Conservation (phyloP, 2,888 invertebrate species). For the Cerceris ruficornis region DNA sequence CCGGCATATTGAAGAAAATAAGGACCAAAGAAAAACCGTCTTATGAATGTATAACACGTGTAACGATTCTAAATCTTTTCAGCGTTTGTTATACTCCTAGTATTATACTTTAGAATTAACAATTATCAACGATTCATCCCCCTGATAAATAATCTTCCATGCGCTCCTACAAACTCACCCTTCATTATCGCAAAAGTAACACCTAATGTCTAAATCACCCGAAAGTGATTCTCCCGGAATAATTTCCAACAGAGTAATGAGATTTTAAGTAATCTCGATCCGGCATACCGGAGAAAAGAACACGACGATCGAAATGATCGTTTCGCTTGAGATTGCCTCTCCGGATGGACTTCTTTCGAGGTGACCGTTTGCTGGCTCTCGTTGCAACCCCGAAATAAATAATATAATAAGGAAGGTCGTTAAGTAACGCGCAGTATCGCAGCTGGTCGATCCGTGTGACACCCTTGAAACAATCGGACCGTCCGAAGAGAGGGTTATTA, state of each 20-base stretch:
- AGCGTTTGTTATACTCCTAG: no score
- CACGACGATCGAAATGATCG: constrained; percentile 18
- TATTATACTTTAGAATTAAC: no score
- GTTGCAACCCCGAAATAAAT: constrained; percentile 46
- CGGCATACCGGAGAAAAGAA: background rate
- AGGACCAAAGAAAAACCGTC: no score
- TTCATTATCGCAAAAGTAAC: constrained; percentile 5
- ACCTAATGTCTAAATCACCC: constrained; percentile 3
- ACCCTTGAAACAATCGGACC: constrained; percentile 79
- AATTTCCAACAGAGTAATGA: background rate
- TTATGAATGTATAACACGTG: no score
- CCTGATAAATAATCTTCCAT: no score
- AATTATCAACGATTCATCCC: no score
- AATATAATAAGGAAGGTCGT: constrained; percentile 74
- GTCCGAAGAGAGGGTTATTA: constrained; percentile 75
- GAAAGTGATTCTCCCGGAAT: constrained; percentile 8
- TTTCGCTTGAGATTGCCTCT: constrained; percentile 12
- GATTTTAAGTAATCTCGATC: background rate
- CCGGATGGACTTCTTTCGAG: constrained; percentile 20
- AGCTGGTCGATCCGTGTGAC: constrained; percentile 74
- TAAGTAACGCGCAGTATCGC: constrained; percentile 63
- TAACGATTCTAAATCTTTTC: no score
- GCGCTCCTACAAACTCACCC: no score
- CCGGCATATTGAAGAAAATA: background rate
- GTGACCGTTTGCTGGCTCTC: constrained; percentile 46